A percentile compares a stretch with the other conserved stretches of the same genome.
Evolutionary conservation across 1,140 invertebrate genomes (phyloP).

Genomic region (Lepidurus apus): DNA sequence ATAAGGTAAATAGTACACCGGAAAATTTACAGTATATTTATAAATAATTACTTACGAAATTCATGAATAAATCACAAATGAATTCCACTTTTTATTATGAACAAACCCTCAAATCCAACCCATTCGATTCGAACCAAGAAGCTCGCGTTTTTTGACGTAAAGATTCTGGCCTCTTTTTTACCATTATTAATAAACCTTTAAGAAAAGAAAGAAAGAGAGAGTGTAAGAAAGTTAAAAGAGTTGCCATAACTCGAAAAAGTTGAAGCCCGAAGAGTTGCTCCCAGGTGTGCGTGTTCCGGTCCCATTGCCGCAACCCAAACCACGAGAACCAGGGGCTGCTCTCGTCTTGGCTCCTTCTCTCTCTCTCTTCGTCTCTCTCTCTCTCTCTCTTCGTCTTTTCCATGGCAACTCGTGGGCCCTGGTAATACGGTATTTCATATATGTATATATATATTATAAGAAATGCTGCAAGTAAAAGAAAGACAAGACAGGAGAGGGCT

Average conservation of each 20-base stretch:
- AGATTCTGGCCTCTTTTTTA: too few species aligned
- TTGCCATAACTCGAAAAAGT: conserved; percentile 19
- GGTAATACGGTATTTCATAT: conserved; percentile 16
- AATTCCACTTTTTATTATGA: too few species aligned
- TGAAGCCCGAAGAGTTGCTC: neutral
- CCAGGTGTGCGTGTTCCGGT: conserved; percentile 13
- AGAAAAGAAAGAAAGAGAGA: neutral
- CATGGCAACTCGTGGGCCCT: neutral
- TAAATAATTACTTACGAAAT: too few species aligned
- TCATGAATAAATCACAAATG: too few species aligned
- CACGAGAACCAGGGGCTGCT: neutral
- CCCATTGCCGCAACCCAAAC: conserved; percentile 16
- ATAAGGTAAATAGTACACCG: too few species aligned
- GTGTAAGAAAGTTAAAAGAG: conserved; percentile 16
- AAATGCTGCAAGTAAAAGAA: conserved; percentile 22
- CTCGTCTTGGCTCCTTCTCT: neutral
- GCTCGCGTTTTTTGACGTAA: too few species aligned
- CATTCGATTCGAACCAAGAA: too few species aligned
- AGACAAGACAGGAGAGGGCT: conserved; percentile 17
- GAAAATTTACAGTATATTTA: too few species aligned
- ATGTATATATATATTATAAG: conserved; percentile 11
- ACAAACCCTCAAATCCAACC: too few species aligned
- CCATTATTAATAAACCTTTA: neutral
- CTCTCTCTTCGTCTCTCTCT: neutral
- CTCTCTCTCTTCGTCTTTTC: neutral